Percentiles rank a stretch among this genome's conserved stretches.
phyloP scores from a whole-genome alignment of 2,113 vertebrate species.

The Platichthys stellatus region DNA sequence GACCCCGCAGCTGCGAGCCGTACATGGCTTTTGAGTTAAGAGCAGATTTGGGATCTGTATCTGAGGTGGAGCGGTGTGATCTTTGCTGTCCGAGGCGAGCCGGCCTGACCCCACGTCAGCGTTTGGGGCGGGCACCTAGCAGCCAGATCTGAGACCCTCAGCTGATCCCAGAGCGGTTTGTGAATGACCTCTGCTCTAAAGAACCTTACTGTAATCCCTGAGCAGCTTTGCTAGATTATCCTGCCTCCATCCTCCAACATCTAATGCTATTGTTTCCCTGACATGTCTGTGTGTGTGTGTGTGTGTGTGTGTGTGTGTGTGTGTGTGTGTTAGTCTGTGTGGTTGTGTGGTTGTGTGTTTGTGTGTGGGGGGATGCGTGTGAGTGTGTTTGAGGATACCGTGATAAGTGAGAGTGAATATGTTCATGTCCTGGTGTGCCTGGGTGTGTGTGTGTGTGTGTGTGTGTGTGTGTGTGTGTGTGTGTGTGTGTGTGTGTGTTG shows the following conservation, averaged over 20 bases:
- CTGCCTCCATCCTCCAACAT: slow-evolving; percentile 74
- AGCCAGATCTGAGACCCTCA: slow-evolving; percentile 24
- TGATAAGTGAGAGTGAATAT: slow-evolving; percentile 53
- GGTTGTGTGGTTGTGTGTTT: slow-evolving; percentile 25
- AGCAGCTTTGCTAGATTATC: slow-evolving; percentile 83
- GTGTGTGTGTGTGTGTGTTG: too few relatives aligned
- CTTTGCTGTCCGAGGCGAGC: slow-evolving; percentile 13
- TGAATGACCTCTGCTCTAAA: slow-evolving; percentile 77
- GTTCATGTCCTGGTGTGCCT: slow-evolving; percentile 44
- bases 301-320: slow-evolving; percentile 29
- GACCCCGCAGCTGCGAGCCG: slow-evolving; percentile 9
- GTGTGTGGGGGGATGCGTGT: neutral
- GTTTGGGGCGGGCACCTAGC: neutral
- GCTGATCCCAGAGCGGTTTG: slow-evolving; percentile 70
- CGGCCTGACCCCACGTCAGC: slow-evolving; percentile 40
- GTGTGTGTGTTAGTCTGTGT: slow-evolving; percentile 30
- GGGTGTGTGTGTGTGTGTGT: slow-evolving; percentile 35
- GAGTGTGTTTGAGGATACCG: slow-evolving; percentile 38
- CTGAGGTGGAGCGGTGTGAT: slow-evolving; percentile 35
- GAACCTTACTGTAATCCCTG: slow-evolving; percentile 83
- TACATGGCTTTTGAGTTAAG: slow-evolving; percentile 4
- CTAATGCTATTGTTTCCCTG: slow-evolving; percentile 80
- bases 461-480: slow-evolving; percentile 2
- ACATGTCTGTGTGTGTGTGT: slow-evolving; percentile 27
- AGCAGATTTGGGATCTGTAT: slow-evolving; percentile 45